phyloP scores from a whole-genome alignment of 1,140 invertebrate genomes.

The Neotoxoptera formosana region DNA sequence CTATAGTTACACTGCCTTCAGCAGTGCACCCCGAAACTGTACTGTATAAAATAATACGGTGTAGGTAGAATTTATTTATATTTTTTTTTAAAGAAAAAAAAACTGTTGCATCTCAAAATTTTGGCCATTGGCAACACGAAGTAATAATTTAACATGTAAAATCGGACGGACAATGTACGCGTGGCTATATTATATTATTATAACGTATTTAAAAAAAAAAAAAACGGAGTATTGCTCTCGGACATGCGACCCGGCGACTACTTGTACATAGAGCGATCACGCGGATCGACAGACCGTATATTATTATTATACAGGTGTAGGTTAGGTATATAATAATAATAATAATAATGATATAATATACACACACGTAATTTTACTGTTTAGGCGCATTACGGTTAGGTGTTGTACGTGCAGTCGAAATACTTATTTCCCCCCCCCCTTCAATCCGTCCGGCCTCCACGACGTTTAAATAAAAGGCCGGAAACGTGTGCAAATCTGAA shows the following conservation, averaged over 20 bases:
- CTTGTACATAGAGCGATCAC: background rate
- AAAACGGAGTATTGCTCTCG: background rate
- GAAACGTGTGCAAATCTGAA: background rate
- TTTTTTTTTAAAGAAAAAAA: background rate
- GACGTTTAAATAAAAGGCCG: background rate
- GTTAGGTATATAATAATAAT: background rate
- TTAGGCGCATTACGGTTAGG: background rate
- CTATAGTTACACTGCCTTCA: background rate
- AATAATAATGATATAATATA: no score
- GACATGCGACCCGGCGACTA: background rate
- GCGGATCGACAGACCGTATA: background rate
- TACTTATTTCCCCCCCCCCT: background rate
- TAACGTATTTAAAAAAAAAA: background rate
- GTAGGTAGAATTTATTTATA: background rate
- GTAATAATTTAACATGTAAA: background rate
- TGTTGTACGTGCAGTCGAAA: background rate
- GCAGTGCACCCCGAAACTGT: background rate
- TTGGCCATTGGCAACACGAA: background rate
- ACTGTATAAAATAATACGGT: background rate
- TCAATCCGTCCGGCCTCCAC: background rate
- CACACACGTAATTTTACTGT: background rate
- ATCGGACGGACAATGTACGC: background rate
- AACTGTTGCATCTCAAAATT: background rate
- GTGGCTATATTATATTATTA: background rate
- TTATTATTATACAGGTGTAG: background rate